Conservation (phyloP, 1,140 invertebrate genomes). For the Drosophila truncata region DNA sequence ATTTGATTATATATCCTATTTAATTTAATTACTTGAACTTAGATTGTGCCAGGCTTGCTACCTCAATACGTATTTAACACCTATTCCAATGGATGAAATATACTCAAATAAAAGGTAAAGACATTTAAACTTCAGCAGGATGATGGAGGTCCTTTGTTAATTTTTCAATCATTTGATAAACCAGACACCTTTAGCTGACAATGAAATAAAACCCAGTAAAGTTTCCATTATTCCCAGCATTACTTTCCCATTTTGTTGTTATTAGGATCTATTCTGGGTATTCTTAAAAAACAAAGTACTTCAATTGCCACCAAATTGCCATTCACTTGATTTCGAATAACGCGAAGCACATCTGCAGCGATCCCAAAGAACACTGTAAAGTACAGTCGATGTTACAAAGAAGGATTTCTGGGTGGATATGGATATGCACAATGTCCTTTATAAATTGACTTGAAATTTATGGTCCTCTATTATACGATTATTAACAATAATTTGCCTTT, state of each 20-base stretch:
- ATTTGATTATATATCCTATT: no score
- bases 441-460: slow-evolving; percentile 55
- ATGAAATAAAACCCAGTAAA: background rate
- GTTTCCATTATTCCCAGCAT: slow-evolving; percentile 24
- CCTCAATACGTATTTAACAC: no score
- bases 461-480: slow-evolving; percentile 44
- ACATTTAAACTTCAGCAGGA: background rate
- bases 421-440: slow-evolving; percentile 24
- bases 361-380: background rate
- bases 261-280: slow-evolving; percentile 28
- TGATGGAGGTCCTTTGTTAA: background rate
- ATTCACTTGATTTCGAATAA: slow-evolving; percentile 11
- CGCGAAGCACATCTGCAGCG: slow-evolving; percentile 1
- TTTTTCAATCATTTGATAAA: slow-evolving; percentile 2
- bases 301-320: slow-evolving; percentile 35
- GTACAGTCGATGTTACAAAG: slow-evolving; percentile 20
- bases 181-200: background rate
- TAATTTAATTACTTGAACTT: no score
- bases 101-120: no score
- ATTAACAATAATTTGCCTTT: slow-evolving; percentile 61
- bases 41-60: no score
- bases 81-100: no score
- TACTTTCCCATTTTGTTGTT: slow-evolving; percentile 44
- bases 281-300: slow-evolving; percentile 30
- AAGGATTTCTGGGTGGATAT: slow-evolving; percentile 4